Conservation (phyloP, 2,797 vertebrate genomes). For the Phalanger gymnotis region DNA sequence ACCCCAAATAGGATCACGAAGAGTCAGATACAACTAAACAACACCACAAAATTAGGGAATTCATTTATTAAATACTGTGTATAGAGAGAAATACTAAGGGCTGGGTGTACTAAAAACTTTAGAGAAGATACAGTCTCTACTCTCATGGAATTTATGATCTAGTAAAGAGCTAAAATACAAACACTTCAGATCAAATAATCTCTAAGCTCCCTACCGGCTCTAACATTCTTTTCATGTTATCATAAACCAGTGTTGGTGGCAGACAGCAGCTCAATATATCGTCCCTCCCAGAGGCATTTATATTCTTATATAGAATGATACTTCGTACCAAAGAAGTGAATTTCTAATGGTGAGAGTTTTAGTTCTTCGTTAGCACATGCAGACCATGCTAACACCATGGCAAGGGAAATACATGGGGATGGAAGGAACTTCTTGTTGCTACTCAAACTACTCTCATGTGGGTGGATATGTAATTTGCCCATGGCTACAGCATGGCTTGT, state of each 20-base stretch:
- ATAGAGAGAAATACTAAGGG: neutral
- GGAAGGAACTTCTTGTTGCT: neutral
- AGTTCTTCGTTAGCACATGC: neutral
- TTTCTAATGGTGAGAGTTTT: neutral
- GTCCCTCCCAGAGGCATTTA: conserved; percentile 14
- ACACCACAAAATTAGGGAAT: neutral
- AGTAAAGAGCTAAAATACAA: neutral
- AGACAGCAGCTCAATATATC: neutral
- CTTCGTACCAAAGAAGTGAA: conserved; percentile 14
- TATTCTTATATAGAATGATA: conserved; percentile 25
- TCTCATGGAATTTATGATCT: neutral
- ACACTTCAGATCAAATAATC: neutral
- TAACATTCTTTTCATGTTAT: neutral
- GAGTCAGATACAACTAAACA: neutral
- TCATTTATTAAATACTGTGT: neutral
- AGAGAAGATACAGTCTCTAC: neutral
- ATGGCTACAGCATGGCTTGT: neutral
- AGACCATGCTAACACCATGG: neutral
- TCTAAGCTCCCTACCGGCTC: neutral
- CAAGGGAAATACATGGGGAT: neutral
- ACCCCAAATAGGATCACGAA: neutral
- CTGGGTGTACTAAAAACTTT: neutral
- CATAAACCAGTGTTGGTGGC: conserved; percentile 36
- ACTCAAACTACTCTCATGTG: neutral
- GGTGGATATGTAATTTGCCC: neutral